A percentile compares a stretch with the other conserved stretches of the same genome.
Conservation (phyloP, 2,113 vertebrate genomes). For the Stictonetta naevosa region DNA sequence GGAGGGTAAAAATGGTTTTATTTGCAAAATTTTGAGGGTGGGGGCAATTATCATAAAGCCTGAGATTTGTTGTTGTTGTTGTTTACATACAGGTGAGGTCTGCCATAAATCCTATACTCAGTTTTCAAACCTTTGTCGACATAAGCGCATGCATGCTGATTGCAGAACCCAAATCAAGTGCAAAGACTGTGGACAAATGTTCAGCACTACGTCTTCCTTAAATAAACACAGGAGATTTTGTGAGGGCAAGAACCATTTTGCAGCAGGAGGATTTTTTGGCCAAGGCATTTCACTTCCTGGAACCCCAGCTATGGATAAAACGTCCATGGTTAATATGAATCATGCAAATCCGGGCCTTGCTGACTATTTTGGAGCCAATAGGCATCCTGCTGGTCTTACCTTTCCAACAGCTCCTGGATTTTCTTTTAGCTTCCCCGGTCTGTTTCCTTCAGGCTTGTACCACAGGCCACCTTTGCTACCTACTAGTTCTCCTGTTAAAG, state of each 20-base stretch:
- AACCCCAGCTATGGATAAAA: constrained; percentile 93
- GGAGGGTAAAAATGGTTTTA: constrained; percentile 63
- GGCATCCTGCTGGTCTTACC: constrained; percentile 94
- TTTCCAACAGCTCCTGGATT: constrained; percentile 96
- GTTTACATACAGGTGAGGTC: constrained; percentile 93
- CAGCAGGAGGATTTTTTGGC: constrained; percentile 96
- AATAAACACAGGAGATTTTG: constrained; percentile 99
- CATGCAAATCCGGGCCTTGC: constrained; percentile 92
- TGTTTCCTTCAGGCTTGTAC: constrained; percentile 98
- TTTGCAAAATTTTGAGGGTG: constrained; percentile 71
- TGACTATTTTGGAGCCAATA: constrained; percentile 98
- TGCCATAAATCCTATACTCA: constrained; percentile 99
- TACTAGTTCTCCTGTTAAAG: constrained; percentile 90
- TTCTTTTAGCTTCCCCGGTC: constrained; percentile 97
- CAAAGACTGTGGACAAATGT: constrained; percentile 99
- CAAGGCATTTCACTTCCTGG: constrained; percentile 95
- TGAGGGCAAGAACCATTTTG: constrained; percentile 99
- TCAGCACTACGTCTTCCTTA: constrained; percentile 99
- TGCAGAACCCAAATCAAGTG: constrained; percentile 99
- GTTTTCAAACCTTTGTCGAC: constrained; percentile 99
- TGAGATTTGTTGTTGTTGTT: constrained; percentile 83
- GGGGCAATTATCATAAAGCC: constrained; percentile 78
- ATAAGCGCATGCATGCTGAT: constrained; percentile 99
- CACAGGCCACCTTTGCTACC: constrained; percentile 95
- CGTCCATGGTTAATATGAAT: constrained; percentile 91